These are phyloP conservation scores for Drosophila demipolita DNA, from an alignment of 2,888 invertebrate species.

Conservation along the genomic window DNA sequence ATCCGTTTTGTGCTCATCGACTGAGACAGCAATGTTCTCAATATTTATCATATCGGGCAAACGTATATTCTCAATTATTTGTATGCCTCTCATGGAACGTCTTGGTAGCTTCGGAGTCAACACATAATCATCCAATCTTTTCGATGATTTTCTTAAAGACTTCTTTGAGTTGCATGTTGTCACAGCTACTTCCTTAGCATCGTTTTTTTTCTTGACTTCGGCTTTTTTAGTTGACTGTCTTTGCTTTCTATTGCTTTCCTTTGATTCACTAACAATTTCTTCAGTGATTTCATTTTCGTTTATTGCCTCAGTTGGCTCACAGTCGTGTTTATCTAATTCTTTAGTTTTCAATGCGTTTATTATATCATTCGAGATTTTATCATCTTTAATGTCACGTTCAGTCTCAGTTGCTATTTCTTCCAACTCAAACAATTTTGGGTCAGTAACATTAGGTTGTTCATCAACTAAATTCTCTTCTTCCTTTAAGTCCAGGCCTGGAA, in stretches of 20 bases:
- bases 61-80: constrained; percentile 69
- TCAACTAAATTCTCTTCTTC: background rate
- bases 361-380: constrained; percentile 1
- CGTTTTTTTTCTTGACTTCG: background rate
- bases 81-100: constrained; percentile 28
- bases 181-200: background rate
- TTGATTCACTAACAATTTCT: background rate
- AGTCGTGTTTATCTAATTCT: background rate
- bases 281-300: background rate
- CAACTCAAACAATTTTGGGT: background rate
- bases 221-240: background rate
- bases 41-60: constrained; percentile 58
- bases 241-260: background rate
- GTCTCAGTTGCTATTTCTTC: background rate
- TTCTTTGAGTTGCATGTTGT: background rate
- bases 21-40: constrained; percentile 49
- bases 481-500: constrained; percentile 4
- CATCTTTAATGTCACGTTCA: background rate
- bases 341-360: background rate
- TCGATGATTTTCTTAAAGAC: background rate
- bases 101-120: background rate
- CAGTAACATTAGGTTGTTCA: background rate
- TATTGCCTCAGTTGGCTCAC: too few relatives aligned
- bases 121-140: background rate
- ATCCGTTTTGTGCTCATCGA: constrained; percentile 32